phyloP scores from a whole-genome alignment of 2,113 vertebrate species.

The Oceanodroma tethys region DNA sequence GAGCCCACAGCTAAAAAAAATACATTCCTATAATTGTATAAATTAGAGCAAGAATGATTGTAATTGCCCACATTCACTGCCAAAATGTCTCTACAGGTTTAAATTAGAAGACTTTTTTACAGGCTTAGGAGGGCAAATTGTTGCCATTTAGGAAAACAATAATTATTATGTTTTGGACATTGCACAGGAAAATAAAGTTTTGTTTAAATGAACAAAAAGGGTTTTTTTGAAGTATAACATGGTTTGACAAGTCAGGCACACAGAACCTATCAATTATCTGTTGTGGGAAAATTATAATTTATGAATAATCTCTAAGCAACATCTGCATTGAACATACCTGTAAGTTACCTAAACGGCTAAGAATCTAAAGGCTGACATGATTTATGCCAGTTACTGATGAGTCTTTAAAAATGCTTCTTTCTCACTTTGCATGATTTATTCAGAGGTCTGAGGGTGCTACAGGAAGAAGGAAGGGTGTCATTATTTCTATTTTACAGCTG shows the following conservation, averaged over 20 bases:
- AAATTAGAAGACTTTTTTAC: constrained; percentile 20
- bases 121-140: background rate
- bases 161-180: constrained; percentile 22
- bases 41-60: constrained; percentile 20
- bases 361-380: background rate
- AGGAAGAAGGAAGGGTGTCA: background rate
- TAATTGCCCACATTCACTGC: background rate
- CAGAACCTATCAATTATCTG: background rate
- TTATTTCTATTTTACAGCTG: background rate
- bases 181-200: background rate
- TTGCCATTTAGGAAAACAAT: constrained; percentile 6
- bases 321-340: background rate
- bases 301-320: constrained; percentile 1
- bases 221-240: background rate
- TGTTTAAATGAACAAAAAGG: background rate
- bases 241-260: background rate
- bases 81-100: constrained; percentile 1
- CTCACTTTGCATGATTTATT: background rate
- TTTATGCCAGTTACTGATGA: background rate
- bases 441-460: background rate
- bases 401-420: background rate
- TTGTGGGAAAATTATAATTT: background rate
- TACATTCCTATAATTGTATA: background rate
- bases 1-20: constrained; percentile 22
- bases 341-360: background rate